Evolutionary conservation across 2,888 invertebrate species (phyloP), one percentile per base, ranked within the genome.

Genomic region (Quadriops clusia): DNA sequence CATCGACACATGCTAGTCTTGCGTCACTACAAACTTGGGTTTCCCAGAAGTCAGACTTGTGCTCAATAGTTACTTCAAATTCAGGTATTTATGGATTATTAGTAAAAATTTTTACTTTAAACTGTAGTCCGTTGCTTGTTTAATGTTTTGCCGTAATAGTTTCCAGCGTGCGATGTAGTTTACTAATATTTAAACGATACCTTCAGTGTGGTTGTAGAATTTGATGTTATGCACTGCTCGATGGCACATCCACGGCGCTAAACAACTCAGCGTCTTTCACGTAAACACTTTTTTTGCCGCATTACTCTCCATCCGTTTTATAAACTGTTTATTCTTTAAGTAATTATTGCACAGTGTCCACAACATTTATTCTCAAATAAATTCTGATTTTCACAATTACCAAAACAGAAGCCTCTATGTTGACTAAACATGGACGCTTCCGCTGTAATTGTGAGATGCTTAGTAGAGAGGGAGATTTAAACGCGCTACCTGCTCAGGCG

Each of bases 191-290:
- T 46, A 46, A 46, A 45, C 47, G 46, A 46, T 53, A 54, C 52
- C 54, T 50, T 55, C 57, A 58, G 56, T 51, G 52, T 53, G 53
- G 52, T 58, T 51, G 52, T 52, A 47, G 51, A 51, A 65, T 61
- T 67, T 69, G 70, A 71, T 72, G 72, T 73, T 70, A 65, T 69
- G 60, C 68, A 71, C 69, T 66, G 67, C 67, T 68, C 71, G 73
- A 75, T 74, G 74, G 74, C 74, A 70, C 74, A 72, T 70, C 68
- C 68, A 74, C 73, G 72, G 74, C 73, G 67, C 61, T 64, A 64
- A 63, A 61, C 69, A 70, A 71, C 54, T 61, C 41, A 45, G 25
- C 21, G 12, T 29, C 18, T 32, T 25, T 10, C 22, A 16, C 18
- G 24, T 12, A 31, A 10, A 14, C 7, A 7, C 15, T 23, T 23